phyloP scores from a whole-genome alignment of 2,113 vertebrate genomes.

The human (Homo sapiens) region DNA sequence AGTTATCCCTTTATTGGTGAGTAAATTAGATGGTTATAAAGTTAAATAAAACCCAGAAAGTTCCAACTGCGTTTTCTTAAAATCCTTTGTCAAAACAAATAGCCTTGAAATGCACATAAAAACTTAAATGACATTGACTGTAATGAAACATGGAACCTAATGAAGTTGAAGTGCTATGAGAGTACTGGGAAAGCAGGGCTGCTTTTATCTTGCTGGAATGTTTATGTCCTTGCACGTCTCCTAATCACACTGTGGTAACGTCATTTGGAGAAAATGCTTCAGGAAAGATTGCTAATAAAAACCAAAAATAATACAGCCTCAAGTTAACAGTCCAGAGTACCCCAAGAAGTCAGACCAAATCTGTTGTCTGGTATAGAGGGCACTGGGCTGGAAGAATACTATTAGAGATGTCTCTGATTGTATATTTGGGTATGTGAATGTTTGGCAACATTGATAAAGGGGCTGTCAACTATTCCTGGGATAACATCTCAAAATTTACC shows the following conservation, averaged over 20 bases:
- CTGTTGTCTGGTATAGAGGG: not conserved
- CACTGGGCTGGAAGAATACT: not conserved
- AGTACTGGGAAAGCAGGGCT: slow-evolving; percentile 70
- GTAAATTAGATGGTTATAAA: slow-evolving; percentile 68
- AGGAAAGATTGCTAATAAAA: slow-evolving; percentile 72
- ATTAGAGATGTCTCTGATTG: not conserved
- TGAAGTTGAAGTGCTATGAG: slow-evolving; percentile 81
- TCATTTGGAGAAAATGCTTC: slow-evolving; percentile 78
- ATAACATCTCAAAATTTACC: not conserved
- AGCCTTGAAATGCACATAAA: slow-evolving; percentile 86
- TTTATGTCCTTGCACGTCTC: slow-evolving; percentile 84
- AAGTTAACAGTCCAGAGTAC: not conserved
- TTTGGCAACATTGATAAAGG: not conserved
- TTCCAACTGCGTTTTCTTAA: slow-evolving; percentile 72
- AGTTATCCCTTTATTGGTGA: slow-evolving; percentile 72
- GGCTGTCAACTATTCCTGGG: not conserved
- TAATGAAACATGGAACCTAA: slow-evolving; percentile 86
- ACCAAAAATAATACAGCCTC: slow-evolving; percentile 37
- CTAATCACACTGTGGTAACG: slow-evolving; percentile 81
- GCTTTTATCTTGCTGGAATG: slow-evolving; percentile 86
- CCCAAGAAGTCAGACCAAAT: not conserved
- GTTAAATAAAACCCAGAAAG: slow-evolving; percentile 72
- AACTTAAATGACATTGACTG: slow-evolving; percentile 85
- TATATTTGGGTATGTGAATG: not conserved
- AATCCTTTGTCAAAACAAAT: slow-evolving; percentile 82